Evolutionary conservation across 2,888 invertebrate genomes (phyloP).

Genomic region (Rutpela maculata): DNA sequence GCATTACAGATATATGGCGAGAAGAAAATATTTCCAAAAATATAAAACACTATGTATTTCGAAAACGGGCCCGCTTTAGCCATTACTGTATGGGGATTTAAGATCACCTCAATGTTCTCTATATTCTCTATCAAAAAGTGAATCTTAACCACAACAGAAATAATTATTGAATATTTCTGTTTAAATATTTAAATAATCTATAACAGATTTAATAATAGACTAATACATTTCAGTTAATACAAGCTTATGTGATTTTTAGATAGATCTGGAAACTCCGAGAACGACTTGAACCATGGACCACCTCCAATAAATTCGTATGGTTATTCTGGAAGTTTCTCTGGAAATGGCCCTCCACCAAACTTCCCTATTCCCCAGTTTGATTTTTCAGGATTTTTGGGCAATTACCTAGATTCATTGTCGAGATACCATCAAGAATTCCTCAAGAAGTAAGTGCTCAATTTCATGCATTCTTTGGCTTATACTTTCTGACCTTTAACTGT

Average conservation of each 20-base stretch:
- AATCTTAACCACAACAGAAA: no score
- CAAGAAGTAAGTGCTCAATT: conserved; percentile 62
- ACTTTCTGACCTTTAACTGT: no score
- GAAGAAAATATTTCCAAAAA: no score
- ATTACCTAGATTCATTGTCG: conserved; percentile 63
- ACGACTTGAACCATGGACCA: conserved; percentile 49
- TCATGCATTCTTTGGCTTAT: neutral
- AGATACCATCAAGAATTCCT: conserved; percentile 66
- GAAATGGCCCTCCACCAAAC: conserved; percentile 50
- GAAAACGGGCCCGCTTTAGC: no score
- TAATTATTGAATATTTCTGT: neutral
- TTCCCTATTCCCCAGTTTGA: conserved; percentile 57
- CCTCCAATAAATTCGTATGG: conserved; percentile 56
- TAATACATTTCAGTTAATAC: no score
- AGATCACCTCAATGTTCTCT: no score
- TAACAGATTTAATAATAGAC: no score
- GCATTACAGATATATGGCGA: no score
- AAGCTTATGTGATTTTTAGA: conserved; percentile 40
- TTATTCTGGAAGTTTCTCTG: conserved; percentile 63
- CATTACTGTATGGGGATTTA: no score
- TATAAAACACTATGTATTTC: no score
- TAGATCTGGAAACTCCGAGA: conserved; percentile 52
- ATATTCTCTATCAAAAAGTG: no score
- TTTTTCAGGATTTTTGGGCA: conserved; percentile 56
- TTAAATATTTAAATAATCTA: neutral